Evolutionary conservation across 2,888 invertebrate genomes (phyloP).

Genomic region (Geotrupes spiniger): DNA sequence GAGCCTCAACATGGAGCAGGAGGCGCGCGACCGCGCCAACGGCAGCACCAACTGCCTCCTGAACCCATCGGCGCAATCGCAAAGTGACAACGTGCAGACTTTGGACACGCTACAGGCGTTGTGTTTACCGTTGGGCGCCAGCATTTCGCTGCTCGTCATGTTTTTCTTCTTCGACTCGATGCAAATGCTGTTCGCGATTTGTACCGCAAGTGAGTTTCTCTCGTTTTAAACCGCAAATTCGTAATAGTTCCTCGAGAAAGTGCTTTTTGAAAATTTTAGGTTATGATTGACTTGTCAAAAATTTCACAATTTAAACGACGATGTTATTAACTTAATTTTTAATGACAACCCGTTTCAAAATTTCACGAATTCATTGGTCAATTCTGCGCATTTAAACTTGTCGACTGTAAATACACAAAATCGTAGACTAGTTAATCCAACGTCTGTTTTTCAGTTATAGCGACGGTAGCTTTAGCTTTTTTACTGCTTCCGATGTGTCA

Average conservation of each 20-base stretch:
- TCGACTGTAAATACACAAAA: too few relatives aligned
- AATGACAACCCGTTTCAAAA: too few relatives aligned
- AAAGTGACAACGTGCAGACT: slow-evolving; percentile 69
- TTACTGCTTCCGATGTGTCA: slow-evolving; percentile 96
- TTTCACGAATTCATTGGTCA: too few relatives aligned
- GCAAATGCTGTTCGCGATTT: slow-evolving; percentile 94
- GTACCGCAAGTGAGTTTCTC: slow-evolving; percentile 94
- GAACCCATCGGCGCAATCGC: slow-evolving; percentile 42
- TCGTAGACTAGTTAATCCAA: too few relatives aligned
- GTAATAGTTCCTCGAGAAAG: too few relatives aligned
- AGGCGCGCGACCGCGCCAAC: slow-evolving; percentile 73
- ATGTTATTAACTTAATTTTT: too few relatives aligned
- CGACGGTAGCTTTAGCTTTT: slow-evolving; percentile 95
- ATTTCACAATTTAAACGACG: too few relatives aligned
- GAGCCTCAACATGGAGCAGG: slow-evolving; percentile 93
- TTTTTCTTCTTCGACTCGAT: slow-evolving; percentile 99
- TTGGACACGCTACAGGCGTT: slow-evolving; percentile 96
- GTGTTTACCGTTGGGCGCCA: slow-evolving; percentile 93
- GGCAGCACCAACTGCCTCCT: slow-evolving; percentile 45
- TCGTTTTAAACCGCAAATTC: too few relatives aligned
- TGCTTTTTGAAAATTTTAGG: too few relatives aligned
- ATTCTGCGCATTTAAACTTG: too few relatives aligned
- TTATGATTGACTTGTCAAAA: too few relatives aligned
- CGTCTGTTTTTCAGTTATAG: slow-evolving; percentile 91
- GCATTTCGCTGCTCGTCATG: slow-evolving; percentile 93